These are phyloP conservation scores for Chiloscyllium plagiosum DNA, from an alignment of 2,113 vertebrate species.

Conservation along the genomic window DNA sequence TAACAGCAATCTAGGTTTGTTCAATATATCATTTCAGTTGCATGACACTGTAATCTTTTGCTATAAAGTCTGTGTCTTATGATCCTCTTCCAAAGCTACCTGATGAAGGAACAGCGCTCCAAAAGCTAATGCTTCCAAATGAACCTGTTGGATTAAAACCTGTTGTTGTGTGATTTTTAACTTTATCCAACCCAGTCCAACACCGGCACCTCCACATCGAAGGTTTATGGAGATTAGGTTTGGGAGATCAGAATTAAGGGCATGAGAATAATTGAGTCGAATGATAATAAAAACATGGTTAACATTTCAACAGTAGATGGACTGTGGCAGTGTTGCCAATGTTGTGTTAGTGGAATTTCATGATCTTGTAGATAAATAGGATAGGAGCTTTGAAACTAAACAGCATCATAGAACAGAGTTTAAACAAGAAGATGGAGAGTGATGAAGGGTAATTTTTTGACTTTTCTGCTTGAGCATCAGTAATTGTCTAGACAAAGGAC, in stretches of 20 bases:
- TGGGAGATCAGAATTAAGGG: neutral
- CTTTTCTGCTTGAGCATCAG: neutral
- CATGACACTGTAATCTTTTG: too few species aligned
- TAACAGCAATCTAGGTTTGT: too few species aligned
- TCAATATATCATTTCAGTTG: too few species aligned
- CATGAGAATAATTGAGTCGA: neutral
- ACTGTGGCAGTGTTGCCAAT: neutral
- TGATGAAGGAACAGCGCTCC: too few species aligned
- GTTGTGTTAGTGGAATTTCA: neutral
- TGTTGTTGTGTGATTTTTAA: too few species aligned
- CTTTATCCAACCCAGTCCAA: too few species aligned
- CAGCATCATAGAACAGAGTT: neutral
- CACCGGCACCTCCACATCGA: too few species aligned
- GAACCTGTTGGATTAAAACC: too few species aligned
- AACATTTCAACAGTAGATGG: neutral
- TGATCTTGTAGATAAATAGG: neutral
- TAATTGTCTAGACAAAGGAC: neutral
- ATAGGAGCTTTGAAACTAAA: neutral
- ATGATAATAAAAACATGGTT: neutral
- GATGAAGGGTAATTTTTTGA: neutral
- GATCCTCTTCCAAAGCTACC: too few species aligned
- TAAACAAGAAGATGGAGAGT: neutral
- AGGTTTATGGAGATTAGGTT: too few species aligned
- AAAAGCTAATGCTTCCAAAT: too few species aligned
- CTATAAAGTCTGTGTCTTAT: too few species aligned